Conservation (phyloP, 2,797 vertebrate genomes). For the Helicolenus hilgendorfi region DNA sequence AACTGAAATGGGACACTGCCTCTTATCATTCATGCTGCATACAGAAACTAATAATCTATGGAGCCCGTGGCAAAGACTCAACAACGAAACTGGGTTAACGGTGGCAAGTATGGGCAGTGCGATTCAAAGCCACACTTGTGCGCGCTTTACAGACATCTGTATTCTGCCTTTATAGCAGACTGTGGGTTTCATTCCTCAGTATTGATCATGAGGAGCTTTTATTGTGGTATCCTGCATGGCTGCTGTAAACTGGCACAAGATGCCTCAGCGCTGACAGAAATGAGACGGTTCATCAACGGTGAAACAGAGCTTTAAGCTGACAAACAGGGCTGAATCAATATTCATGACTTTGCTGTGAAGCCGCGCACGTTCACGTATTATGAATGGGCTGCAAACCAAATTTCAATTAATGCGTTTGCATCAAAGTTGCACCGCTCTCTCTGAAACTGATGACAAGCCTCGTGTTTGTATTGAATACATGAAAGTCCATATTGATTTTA, state of each 20-base stretch:
- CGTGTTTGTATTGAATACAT: conserved; percentile 54
- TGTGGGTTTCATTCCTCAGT: conserved; percentile 56
- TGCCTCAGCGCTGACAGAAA: conserved; percentile 47
- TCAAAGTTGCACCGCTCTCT: conserved; percentile 54
- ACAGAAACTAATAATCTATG: conserved; percentile 80
- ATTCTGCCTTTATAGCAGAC: conserved; percentile 39
- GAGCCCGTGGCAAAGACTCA: conserved; percentile 76
- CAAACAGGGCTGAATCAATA: conserved; percentile 71
- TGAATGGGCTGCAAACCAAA: conserved; percentile 62
- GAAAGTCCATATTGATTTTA: conserved; percentile 66
- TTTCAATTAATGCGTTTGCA: conserved; percentile 65
- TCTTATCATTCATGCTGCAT: conserved; percentile 80
- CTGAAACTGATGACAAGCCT: conserved; percentile 57
- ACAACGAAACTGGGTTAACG: conserved; percentile 83
- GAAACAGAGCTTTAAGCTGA: conserved; percentile 44
- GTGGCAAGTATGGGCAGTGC: conserved; percentile 58
- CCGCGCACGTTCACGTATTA: conserved; percentile 52
- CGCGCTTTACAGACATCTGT: conserved; percentile 43
- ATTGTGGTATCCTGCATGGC: conserved; percentile 40
- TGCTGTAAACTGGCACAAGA: conserved; percentile 48
- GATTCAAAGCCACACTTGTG: conserved; percentile 36
- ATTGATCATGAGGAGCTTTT: conserved; percentile 68
- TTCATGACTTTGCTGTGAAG: conserved; percentile 55
- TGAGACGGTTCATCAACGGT: conserved; percentile 39
- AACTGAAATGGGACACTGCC: conserved; percentile 76